Evolutionary conservation across 1,140 invertebrate genomes (phyloP), one percentile per base, ranked within the genome.

Genomic region (Octopus sinensis): DNA sequence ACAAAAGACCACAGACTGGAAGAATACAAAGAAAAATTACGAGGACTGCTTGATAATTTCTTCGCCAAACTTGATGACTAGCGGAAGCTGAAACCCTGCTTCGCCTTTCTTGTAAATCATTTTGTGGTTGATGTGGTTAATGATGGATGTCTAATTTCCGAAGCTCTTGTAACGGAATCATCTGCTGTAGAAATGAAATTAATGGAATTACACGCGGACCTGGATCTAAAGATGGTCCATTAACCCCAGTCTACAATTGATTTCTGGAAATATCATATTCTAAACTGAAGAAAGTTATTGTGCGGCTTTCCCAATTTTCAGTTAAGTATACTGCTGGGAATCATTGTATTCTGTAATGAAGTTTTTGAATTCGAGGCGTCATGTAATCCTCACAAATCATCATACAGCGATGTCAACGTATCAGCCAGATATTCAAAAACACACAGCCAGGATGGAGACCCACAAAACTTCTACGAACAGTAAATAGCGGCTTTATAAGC

Each of bases 31-130:
- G 62, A n/a, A 10, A 68, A 68, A 68, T 68, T 68, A 68, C 9
- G n/a, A 68, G 62, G n/a, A 68, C 62, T 68, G 62, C 62, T 68
- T 68, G 62, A 68, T 68, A n/a, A 68, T n/a, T 68, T 68, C n/a
- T n/a, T 9, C 9, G 62, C 62, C 62, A 68, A n/a, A n/a, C n/a
- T 68, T 68, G 62, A 68, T 10, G 62, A 68, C n/a, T n/a, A 10
- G 62, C 62, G n/a, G 62, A 68, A 10, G 62, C n/a, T 68, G 62
- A 68, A 68, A 68, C n/a, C 62, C 62, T 68, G 62, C 62, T 68
- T 68, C 62, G 62, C 62, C 62, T 68, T 68, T 68, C 62, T 68
- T 68, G 62, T 68, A 68, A 68, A 68, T 10, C n/a, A 10, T 10
- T 68, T 68, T n/a, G n/a, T 68, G 62, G 62, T 68, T 68, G 9